Conservation (phyloP, 2,113 vertebrate species). For the Potamarius usumacintae region DNA sequence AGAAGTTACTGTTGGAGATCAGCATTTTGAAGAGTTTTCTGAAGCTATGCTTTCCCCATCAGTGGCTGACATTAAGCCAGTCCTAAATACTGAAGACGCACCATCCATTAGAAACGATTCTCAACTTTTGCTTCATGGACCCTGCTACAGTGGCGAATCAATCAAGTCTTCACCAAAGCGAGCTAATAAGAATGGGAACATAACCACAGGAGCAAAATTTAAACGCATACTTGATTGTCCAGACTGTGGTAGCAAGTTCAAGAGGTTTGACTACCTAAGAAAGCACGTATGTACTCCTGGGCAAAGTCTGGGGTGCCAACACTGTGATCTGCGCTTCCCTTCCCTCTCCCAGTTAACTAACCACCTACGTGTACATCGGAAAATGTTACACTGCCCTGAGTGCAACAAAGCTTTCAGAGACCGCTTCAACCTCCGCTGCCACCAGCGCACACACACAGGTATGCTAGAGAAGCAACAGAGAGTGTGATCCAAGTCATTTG, state of each 20-base stretch:
- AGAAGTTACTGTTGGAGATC: constrained; percentile 29
- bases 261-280: constrained; percentile 28
- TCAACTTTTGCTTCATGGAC: constrained; percentile 9
- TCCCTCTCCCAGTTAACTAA: constrained; percentile 30
- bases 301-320: constrained; percentile 38
- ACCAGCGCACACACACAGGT: constrained; percentile 45
- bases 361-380: constrained; percentile 33
- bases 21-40: constrained; percentile 25
- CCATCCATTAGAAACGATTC: neutral
- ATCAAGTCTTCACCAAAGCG: neutral
- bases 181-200: constrained; percentile 22
- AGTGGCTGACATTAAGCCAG: constrained; percentile 19
- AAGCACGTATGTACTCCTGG: constrained; percentile 39
- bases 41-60: constrained; percentile 26
- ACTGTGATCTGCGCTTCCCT: constrained; percentile 40
- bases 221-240: constrained; percentile 29
- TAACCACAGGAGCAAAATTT: neutral
- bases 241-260: constrained; percentile 43
- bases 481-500: neutral
- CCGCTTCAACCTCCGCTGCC: constrained; percentile 37
- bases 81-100: neutral
- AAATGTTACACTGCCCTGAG: constrained; percentile 40
- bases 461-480: neutral
- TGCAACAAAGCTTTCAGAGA: constrained; percentile 46
- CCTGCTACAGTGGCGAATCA: constrained; percentile 31